phyloP scores from a whole-genome alignment of 1,140 invertebrate genomes.

The Lamellibrachia luymesi region DNA sequence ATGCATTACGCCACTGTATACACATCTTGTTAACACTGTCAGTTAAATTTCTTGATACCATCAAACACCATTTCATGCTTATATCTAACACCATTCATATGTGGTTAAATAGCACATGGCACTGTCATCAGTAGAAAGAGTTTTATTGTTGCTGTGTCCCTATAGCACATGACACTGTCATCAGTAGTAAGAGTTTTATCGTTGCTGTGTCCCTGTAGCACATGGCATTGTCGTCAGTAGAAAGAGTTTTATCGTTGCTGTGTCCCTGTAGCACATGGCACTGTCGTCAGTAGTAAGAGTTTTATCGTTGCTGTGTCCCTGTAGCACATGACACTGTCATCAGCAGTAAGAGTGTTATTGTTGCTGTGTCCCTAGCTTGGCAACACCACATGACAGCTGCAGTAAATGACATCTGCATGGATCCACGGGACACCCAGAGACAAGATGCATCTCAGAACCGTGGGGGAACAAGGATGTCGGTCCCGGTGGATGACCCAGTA shows the following conservation, averaged over 20 bases:
- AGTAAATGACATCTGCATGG: neutral
- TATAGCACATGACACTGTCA: no score
- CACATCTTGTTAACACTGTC: no score
- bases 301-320: neutral
- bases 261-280: no score
- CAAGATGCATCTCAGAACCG: neutral
- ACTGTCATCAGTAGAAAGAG: neutral
- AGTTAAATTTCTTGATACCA: no score
- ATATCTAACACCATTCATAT: no score
- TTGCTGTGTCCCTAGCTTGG: neutral
- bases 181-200: neutral
- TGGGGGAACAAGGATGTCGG: neutral
- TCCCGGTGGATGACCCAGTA: neutral
- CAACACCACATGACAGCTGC: neutral
- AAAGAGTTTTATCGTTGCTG: no score
- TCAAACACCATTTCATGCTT: no score
- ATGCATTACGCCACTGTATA: no score
- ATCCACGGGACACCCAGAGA: neutral
- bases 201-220: neutral
- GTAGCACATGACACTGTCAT: neutral
- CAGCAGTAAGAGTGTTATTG: neutral
- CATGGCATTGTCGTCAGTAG: neutral
- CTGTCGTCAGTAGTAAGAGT: neutral
- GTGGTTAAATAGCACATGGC: neutral
- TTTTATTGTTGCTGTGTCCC: no score